phyloP scores from a whole-genome alignment of 2,797 vertebrate genomes.

The Silurus aristotelis region DNA sequence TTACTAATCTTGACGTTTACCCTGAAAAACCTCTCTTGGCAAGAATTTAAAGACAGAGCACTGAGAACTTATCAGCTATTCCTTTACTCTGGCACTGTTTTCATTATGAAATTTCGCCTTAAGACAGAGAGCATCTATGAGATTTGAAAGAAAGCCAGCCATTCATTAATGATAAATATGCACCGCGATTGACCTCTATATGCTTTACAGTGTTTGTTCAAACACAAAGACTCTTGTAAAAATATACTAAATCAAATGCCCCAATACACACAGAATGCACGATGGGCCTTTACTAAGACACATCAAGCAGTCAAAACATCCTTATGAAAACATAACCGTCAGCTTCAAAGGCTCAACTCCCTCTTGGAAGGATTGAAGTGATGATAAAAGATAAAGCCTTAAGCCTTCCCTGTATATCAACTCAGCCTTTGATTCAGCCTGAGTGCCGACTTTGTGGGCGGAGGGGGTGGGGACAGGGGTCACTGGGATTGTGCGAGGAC shows the following conservation, averaged over 20 bases:
- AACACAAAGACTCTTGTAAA: conserved; percentile 44
- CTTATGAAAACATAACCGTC: conserved; percentile 49
- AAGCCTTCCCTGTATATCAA: conserved; percentile 50
- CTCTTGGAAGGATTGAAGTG: conserved; percentile 45
- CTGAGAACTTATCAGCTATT: conserved; percentile 40
- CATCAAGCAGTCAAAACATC: conserved; percentile 51
- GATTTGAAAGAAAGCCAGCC: conserved; percentile 42
- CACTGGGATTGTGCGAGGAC: conserved; percentile 16
- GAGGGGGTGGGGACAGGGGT: conserved; percentile 1
- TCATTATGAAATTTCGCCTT: conserved; percentile 25
- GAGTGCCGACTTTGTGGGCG: conserved; percentile 19
- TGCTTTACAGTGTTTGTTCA: conserved; percentile 49
- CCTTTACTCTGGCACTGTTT: conserved; percentile 33
- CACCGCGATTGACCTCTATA: conserved; percentile 35
- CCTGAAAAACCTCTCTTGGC: conserved; percentile 33
- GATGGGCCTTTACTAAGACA: conserved; percentile 24
- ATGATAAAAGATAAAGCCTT: conserved; percentile 53
- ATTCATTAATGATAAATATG: conserved; percentile 49
- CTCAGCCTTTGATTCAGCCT: conserved; percentile 48
- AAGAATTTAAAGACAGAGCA: conserved; percentile 34
- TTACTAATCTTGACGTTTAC: conserved; percentile 42
- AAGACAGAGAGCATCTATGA: conserved; percentile 33
- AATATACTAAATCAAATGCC: conserved; percentile 47
- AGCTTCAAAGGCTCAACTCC: conserved; percentile 51
- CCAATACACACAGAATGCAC: conserved; percentile 26